Conservation (phyloP, 1,140 invertebrate species). For the Anastrepha obliqua region DNA sequence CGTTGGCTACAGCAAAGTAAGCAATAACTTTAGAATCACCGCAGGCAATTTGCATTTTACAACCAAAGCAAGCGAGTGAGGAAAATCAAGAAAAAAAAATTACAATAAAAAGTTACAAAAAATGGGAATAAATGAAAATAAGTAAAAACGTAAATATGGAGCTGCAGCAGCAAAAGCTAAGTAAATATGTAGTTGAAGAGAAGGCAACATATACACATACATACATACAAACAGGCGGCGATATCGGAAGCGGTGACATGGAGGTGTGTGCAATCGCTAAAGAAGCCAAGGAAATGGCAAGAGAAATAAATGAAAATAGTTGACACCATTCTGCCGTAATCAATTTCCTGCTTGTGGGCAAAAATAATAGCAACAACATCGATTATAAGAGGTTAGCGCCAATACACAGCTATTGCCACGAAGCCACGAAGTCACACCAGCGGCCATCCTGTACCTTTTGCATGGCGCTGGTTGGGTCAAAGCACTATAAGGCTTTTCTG, state of each 20-base stretch:
- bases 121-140: conserved; percentile 32
- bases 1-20: conserved; percentile 17
- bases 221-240: background rate
- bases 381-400: conserved; percentile 24
- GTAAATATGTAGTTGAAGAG: background rate
- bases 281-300: conserved; percentile 39
- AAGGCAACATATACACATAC: background rate
- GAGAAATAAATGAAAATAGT: conserved; percentile 49
- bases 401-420: no score
- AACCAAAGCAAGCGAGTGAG: conserved; percentile 23
- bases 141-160: conserved; percentile 6
- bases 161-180: background rate
- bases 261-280: background rate
- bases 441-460: background rate
- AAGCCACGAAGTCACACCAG: background rate
- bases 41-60: conserved; percentile 55
- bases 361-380: background rate
- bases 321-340: conserved; percentile 53
- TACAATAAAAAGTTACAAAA: conserved; percentile 10
- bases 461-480: background rate
- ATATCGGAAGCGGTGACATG: background rate
- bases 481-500: no score
- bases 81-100: background rate
- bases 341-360: conserved; percentile 51
- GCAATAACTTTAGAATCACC: conserved; percentile 48